Evolutionary conservation across 2,113 vertebrate genomes (phyloP).

Genomic region (Indri indri): DNA sequence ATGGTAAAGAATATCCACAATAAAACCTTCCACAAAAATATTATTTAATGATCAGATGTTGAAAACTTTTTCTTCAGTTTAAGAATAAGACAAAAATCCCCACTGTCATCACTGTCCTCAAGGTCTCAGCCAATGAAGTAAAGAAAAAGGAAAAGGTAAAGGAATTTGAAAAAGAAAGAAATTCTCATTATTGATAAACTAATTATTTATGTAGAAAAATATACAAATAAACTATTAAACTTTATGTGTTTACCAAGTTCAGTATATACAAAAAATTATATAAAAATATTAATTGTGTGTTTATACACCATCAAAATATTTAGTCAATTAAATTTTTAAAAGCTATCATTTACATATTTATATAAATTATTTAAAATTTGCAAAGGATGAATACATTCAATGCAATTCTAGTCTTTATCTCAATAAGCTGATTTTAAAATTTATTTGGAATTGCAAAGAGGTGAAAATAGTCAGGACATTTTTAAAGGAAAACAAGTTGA

Average conservation of each 20-base stretch:
- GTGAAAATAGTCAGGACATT: neutral
- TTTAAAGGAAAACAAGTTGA: neutral
- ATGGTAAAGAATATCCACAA: neutral
- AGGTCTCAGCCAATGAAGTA: neutral
- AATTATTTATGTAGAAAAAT: neutral
- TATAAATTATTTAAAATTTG: neutral
- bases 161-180: neutral
- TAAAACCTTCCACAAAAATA: neutral
- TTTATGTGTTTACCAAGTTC: neutral
- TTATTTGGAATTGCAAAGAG: neutral
- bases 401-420: neutral
- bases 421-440: neutral
- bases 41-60: neutral
- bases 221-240: neutral
- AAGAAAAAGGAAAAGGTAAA: neutral
- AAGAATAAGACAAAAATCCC: neutral
- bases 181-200: neutral
- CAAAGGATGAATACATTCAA: neutral
- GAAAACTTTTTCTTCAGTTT: neutral
- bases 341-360: neutral
- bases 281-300: neutral
- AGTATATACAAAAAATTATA: neutral
- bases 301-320: neutral
- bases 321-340: neutral
- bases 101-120: neutral